Percentiles rank a stretch among this genome's conserved stretches.
phyloP scores from a whole-genome alignment of 2,797 vertebrate genomes.

The Bryconaethiops microstoma region DNA sequence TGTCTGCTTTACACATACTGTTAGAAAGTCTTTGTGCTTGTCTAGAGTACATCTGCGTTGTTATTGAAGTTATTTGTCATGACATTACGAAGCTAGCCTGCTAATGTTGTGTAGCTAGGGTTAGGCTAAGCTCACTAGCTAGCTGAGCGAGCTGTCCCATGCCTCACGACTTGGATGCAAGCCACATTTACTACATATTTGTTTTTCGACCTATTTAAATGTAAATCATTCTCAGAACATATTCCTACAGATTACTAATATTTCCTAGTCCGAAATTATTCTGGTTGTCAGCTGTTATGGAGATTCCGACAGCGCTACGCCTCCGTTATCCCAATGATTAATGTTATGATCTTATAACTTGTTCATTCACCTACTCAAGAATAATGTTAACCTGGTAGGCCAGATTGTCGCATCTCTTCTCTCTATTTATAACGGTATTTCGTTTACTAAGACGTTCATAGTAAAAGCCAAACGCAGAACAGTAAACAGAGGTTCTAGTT shows the following conservation, averaged over 20 bases:
- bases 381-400: background rate
- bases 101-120: background rate
- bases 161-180: background rate
- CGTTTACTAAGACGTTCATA: background rate
- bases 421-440: background rate
- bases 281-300: background rate
- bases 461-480: too few relatives aligned
- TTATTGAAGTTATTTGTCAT: background rate
- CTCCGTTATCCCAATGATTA: background rate
- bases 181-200: background rate
- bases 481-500: background rate
- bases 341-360: background rate
- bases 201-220: background rate
- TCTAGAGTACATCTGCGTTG: background rate
- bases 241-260: background rate
- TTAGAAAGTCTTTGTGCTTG: too few relatives aligned
- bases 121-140: background rate
- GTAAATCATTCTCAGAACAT: background rate
- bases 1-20: background rate
- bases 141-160: constrained; percentile 22
- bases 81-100: constrained; percentile 3
- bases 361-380: background rate
- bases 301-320: background rate
- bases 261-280: background rate
- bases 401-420: background rate